Evolutionary conservation across 1,140 invertebrate genomes (phyloP), one percentile per base, ranked within the genome.

Genomic region (Fopius arisanus): DNA sequence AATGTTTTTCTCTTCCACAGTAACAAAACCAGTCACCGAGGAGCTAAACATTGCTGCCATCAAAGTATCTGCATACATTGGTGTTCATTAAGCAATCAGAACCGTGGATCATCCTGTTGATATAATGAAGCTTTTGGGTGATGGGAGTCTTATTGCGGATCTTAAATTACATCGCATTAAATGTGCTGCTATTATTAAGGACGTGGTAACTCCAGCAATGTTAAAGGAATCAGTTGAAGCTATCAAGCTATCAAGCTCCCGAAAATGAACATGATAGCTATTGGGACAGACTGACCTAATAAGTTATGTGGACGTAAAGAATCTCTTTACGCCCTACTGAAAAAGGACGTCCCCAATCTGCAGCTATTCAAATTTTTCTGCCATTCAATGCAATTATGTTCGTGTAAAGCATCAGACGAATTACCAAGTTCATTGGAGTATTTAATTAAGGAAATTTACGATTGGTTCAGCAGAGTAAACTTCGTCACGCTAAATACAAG

Each of bases 271-370:
- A 66, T 81, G 40, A 78, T 81, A 19, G 81, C 79, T 67, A 79
- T 84, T 73, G 82, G 80, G 9, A 83, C 83, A n/a, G 81, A 85
- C 72, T 80, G 82, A 63, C 80, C 78, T 33, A 75, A 19, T 28
- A 78, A 78, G n/a, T 16, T 79, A 10, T 79, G 79, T 33, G 74
- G 76, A 14, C 70, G 73, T 33, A 74, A 75, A 62, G 43, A 79
- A 29, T 78, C 76, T 12, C 29, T 78, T 9, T 79, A 67, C 70
- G 66, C 75, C 0, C n/a, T 76, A 12, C 62, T 78, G 9, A 77
- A 78, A 67, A 26, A 76, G 67, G 29, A 76, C 6, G 40, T 41
- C 19, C 73, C 68, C 7, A 73, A 78, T 43, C 65, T 79, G 16
- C 66, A 70, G 12, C 40, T 79, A 23, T 65, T 79, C 0, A 75